Conservation (phyloP, 37 sponge, comb jelly and placozoan species). For the Trichoplax adhaerens region DNA sequence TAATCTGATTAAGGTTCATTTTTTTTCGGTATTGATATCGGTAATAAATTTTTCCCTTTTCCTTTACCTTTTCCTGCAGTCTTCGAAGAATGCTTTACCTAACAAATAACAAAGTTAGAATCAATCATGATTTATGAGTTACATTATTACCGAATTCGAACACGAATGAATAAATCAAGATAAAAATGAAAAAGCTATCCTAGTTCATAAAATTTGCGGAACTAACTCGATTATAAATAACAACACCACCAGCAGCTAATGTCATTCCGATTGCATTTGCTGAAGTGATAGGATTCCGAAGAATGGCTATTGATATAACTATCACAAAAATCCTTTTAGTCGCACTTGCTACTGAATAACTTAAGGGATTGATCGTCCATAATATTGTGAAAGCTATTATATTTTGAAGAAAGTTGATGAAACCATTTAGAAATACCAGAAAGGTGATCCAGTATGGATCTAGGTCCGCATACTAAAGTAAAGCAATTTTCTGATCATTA, state of each 20-base stretch:
- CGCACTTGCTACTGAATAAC: slow-evolving; percentile 68
- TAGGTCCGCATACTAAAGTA: slow-evolving; percentile 15
- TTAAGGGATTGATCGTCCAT: slow-evolving; percentile 46
- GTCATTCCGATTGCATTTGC: slow-evolving; percentile 59
- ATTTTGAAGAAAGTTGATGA: slow-evolving; percentile 43
- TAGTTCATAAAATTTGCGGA: no score
- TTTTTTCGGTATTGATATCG: no score
- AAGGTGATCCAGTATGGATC: slow-evolving; percentile 31
- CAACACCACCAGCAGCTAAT: slow-evolving; percentile 48
- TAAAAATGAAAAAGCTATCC: no score
- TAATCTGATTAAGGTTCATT: no score
- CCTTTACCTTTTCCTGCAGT: no score
- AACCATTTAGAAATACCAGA: slow-evolving; percentile 20
- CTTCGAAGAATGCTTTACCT: no score
- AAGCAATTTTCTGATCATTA: neutral
- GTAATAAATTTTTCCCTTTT: no score
- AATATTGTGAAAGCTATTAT: slow-evolving; percentile 63
- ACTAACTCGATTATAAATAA: slow-evolving; percentile 57
- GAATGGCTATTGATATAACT: slow-evolving; percentile 28
- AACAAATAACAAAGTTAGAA: no score
- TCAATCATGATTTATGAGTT: no score
- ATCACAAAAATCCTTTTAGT: slow-evolving; percentile 70
- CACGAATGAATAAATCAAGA: no score
- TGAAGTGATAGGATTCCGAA: slow-evolving; percentile 53
- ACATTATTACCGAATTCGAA: no score